A percentile compares a stretch with the other conserved stretches of the same genome.
These are phyloP conservation scores for Drosophila nikananu DNA, from an alignment of 1,140 invertebrate species.

Conservation along the genomic window DNA sequence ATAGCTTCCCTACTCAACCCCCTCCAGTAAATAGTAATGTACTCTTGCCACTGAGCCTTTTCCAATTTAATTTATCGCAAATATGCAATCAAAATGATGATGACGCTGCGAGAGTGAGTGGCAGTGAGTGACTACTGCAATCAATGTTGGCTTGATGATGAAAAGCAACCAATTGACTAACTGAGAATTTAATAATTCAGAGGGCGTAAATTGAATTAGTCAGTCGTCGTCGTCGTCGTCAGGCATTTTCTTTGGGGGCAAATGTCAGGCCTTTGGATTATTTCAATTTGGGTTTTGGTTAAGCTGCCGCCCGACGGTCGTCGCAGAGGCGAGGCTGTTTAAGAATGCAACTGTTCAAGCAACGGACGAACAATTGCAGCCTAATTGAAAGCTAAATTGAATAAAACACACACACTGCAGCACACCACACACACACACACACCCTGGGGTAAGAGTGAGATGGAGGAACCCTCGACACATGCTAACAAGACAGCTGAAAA, in stretches of 20 bases:
- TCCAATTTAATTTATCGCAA: constrained; percentile 84
- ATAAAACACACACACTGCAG: constrained; percentile 60
- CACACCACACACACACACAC: constrained; percentile 11
- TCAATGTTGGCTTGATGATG: constrained; percentile 26
- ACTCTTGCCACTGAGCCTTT: constrained; percentile 44
- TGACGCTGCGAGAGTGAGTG: constrained; percentile 45
- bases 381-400: constrained; percentile 84
- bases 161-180: constrained; percentile 17
- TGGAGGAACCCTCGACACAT: constrained; percentile 45
- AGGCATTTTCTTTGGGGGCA: constrained; percentile 32
- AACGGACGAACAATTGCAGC: constrained; percentile 80
- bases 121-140: constrained; percentile 54
- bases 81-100: constrained; percentile 84
- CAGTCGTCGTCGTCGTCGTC: constrained; percentile 3
- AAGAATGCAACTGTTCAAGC: constrained; percentile 70
- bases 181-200: constrained; percentile 43
- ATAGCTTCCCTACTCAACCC: constrained; percentile 1
- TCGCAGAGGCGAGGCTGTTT: constrained; percentile 55
- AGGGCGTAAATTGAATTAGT: constrained; percentile 52
- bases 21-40: constrained; percentile 29
- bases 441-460: neutral
- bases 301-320: constrained; percentile 11
- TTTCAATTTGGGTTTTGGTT: constrained; percentile 54
- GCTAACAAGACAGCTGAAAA: constrained; percentile 70
- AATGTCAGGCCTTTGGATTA: constrained; percentile 43